Conservation (phyloP, 2,797 vertebrate genomes). For the Taeniopygia guttata region DNA sequence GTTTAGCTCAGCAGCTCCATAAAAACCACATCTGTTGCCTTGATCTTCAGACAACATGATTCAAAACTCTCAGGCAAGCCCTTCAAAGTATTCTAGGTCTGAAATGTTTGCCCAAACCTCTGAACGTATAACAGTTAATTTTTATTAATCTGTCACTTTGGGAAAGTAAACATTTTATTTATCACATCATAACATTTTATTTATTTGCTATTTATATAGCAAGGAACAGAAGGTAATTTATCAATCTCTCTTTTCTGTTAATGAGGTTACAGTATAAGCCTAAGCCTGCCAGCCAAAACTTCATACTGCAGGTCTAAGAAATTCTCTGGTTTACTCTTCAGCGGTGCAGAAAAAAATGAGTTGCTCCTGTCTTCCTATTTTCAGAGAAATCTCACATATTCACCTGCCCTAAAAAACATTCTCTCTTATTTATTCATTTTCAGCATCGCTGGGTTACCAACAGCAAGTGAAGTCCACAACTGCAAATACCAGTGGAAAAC, state of each 20-base stretch:
- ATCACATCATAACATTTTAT: background rate
- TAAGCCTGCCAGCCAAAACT: background rate
- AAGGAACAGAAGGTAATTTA: background rate
- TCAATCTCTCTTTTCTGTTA: background rate
- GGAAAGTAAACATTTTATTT: background rate
- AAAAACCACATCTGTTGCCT: background rate
- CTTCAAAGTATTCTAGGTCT: background rate
- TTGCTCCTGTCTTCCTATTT: conserved; percentile 5
- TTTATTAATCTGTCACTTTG: background rate
- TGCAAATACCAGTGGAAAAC: background rate
- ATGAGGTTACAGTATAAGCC: background rate
- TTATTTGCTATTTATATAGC: background rate
- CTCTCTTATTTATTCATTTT: background rate
- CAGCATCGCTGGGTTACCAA: background rate
- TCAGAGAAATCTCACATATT: conserved; percentile 11
- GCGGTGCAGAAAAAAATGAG: background rate
- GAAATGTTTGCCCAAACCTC: background rate
- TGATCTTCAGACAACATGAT: background rate
- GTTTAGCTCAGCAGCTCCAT: background rate
- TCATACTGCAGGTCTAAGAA: background rate
- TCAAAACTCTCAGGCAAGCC: background rate
- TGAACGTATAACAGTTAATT: background rate
- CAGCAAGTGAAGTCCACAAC: background rate
- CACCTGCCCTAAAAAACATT: background rate
- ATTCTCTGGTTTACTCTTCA: conserved; percentile 21